Conservation (phyloP, 2,797 vertebrate genomes). For the Poecilia picta region DNA sequence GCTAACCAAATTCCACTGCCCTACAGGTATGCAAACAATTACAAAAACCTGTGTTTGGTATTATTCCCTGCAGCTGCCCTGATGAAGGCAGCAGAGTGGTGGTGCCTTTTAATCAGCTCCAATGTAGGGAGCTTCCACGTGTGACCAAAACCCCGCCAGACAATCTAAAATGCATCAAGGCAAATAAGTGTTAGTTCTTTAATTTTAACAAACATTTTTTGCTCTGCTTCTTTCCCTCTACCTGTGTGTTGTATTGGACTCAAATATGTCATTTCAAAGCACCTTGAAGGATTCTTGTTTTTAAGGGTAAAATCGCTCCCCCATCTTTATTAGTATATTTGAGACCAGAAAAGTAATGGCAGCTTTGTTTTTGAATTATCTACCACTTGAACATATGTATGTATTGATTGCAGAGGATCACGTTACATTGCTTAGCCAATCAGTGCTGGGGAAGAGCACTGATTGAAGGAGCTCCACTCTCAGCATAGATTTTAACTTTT, state of each 20-base stretch:
- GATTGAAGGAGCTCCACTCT: no score
- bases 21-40: constrained; percentile 76
- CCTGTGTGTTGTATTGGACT: constrained; percentile 43
- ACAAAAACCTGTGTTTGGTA: constrained; percentile 63
- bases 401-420: no score
- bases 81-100: constrained; percentile 57
- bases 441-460: no score
- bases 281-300: not conserved
- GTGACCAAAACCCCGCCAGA: constrained; percentile 68
- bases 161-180: constrained; percentile 62
- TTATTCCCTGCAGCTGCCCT: constrained; percentile 56
- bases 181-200: constrained; percentile 53
- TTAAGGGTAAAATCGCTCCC: not conserved
- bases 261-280: constrained; percentile 54
- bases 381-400: not conserved
- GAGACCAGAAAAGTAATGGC: not conserved
- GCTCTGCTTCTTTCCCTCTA: constrained; percentile 26
- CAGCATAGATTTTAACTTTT: no score
- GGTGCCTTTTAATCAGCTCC: constrained; percentile 76
- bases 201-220: constrained; percentile 28
- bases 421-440: no score
- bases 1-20: constrained; percentile 54
- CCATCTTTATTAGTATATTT: not conserved
- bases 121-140: constrained; percentile 68
- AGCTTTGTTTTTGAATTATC: not conserved